A percentile compares a stretch with the other conserved stretches of the same genome.
Evolutionary conservation across 1,140 invertebrate species (phyloP).

Genomic region (Trypoxylus dichotomus): DNA sequence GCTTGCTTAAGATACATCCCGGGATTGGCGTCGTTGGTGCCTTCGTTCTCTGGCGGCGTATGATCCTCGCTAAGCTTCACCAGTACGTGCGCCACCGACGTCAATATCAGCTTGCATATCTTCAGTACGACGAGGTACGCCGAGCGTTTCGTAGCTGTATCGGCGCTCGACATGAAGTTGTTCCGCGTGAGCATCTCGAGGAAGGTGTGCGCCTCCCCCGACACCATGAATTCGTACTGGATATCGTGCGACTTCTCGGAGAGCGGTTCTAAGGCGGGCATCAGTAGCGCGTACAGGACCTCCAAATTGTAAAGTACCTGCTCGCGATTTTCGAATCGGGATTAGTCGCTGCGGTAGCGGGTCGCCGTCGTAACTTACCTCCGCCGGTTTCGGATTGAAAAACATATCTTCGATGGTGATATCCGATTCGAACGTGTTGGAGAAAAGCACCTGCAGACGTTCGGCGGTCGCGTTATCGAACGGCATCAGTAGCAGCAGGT

Average conservation of each 20-base stretch:
- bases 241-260: conserved; percentile 84
- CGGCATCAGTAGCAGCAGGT: conserved; percentile 87
- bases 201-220: conserved; percentile 77
- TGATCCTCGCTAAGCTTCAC: conserved; percentile 65
- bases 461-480: conserved; percentile 77
- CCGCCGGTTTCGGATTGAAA: conserved; percentile 72
- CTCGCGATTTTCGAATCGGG: no score
- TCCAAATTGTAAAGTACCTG: conserved; percentile 59
- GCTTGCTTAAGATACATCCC: conserved; percentile 71
- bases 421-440: conserved; percentile 46
- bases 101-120: conserved; percentile 85
- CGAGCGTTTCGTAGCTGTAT: conserved; percentile 78
- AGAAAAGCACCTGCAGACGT: conserved; percentile 63
- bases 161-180: conserved; percentile 82
- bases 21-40: conserved; percentile 55
- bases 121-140: conserved; percentile 88
- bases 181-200: conserved; percentile 86
- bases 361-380: conserved; percentile 61
- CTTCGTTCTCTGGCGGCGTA: conserved; percentile 49
- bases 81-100: conserved; percentile 79
- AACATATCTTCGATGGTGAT: conserved; percentile 71
- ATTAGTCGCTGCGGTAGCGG: no score
- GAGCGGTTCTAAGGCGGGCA: conserved; percentile 84
- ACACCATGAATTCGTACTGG: conserved; percentile 86
- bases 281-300: conserved; percentile 88